Base-by-base conservation (phyloP, 2,113 vertebrate genomes). In the Porphyrio hochstetteri region DNA sequence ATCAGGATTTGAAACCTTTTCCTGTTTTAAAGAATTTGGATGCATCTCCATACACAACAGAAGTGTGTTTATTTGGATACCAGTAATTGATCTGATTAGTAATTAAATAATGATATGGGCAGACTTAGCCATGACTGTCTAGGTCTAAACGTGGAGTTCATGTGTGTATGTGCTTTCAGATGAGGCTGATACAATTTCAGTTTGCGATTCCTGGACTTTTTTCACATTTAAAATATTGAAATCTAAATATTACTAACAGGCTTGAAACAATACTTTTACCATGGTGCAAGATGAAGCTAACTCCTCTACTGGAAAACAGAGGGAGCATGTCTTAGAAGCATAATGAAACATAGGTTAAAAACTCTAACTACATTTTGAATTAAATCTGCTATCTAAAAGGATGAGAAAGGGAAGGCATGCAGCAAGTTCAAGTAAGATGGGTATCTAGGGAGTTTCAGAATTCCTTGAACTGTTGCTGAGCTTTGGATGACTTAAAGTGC, bases 401-500 rank as follows among this genome's bases (percentile, higher is more conserved):
- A 52, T 16, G 46, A 28, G 68, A 67, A 87, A 28, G 5, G 11
- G 25, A 68, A 88, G 48, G 7, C 60, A 44, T 17, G 21, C 64
- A 86, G 76, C 36, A 71, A 53, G 42, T 81, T 88, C 31, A 81
- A 42, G 6, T 23, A 63, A 63, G 23, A 53, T 71, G 13, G 13
- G 4, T 81, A 9, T 83, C 64, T 63, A 78, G 60, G 79, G 72
- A 94, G 59, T 82, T 65, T 67, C 29, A 80, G 42, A 59, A 52
- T 75, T 92, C 38, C 72, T 88, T 90, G 63, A 93, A 46, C 70
- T 77, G 46, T 88, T 94, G 15, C 40, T 70, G 27, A 20, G 61
- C 29, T 93, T 90, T 90, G 76, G 13, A 57, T 95, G 60, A 50
- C 38, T 86, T 94, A 40, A 86, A 94, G 69, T 68, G 53, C 35